Percentiles rank a stretch among this genome's conserved stretches.
These are phyloP conservation scores for Eledona agricola DNA, from an alignment of 2,888 invertebrate genomes.

Conservation along the genomic window DNA sequence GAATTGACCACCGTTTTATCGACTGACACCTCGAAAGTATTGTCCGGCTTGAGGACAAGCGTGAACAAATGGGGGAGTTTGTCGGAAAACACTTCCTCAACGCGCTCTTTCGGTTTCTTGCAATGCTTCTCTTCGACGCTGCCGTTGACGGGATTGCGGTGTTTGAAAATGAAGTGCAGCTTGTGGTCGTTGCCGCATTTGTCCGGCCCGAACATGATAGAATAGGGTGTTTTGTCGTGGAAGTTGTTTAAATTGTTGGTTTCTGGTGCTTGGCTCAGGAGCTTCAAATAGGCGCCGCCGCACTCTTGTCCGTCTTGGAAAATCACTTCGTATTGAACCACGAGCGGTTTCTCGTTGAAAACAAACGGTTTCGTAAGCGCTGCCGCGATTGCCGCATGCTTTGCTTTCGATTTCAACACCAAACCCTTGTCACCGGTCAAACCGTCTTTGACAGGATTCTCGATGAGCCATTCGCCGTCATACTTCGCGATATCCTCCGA, in stretches of 20 bases:
- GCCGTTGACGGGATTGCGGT: constrained; percentile 92
- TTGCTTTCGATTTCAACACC: constrained; percentile 92
- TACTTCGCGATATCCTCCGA: constrained; percentile 95
- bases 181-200: constrained; percentile 98
- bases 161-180: constrained; percentile 92
- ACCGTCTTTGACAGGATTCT: constrained; percentile 78
- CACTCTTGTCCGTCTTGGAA: constrained; percentile 98
- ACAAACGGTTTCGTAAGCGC: constrained; percentile 80
- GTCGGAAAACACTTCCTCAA: constrained; percentile 90
- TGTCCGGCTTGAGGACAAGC: constrained; percentile 80
- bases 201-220: constrained; percentile 99
- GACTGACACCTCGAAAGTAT: constrained; percentile 80
- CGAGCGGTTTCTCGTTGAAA: constrained; percentile 82
- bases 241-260: constrained; percentile 81
- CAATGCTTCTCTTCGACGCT: constrained; percentile 93
- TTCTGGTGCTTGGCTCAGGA: constrained; percentile 74
- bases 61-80: constrained; percentile 91
- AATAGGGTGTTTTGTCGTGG: constrained; percentile 96
- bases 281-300: constrained; percentile 97
- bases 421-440: constrained; percentile 84
- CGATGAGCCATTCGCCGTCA: constrained; percentile 85
- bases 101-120: constrained; percentile 84
- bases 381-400: constrained; percentile 93
- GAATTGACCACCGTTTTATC: constrained; percentile 86
- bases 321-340: constrained; percentile 90